These are phyloP conservation scores for Dermochelys coriacea DNA, from an alignment of 2,797 vertebrate genomes.

Conservation along the genomic window DNA sequence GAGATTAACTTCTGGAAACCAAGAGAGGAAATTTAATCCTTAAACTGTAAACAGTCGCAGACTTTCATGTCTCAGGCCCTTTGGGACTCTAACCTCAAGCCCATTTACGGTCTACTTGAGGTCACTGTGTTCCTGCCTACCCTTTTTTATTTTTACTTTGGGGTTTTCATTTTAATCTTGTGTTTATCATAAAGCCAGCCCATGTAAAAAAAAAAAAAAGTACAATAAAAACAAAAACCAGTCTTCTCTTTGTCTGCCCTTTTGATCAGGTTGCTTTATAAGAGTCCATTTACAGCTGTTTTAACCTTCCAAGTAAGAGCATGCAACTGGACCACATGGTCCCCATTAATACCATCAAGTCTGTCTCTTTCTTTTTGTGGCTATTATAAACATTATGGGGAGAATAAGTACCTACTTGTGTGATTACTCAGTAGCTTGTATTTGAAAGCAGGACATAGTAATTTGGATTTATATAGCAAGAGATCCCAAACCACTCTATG, in stretches of 20 bases:
- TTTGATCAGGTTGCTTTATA: background rate
- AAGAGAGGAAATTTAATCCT: background rate
- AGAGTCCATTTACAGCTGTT: background rate
- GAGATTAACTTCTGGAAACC: background rate
- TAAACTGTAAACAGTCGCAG: background rate
- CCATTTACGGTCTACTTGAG: background rate
- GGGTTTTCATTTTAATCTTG: background rate
- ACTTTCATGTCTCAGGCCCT: background rate
- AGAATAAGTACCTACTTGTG: background rate
- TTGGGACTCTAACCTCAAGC: background rate
- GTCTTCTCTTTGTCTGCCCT: background rate
- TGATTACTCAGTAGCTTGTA: background rate
- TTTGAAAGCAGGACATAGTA: background rate
- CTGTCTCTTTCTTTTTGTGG: background rate
- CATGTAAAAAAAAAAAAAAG: conserved; percentile 1
- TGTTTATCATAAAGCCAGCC: conserved; percentile 3
- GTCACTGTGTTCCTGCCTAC: conserved; percentile 43
- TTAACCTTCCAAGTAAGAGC: background rate
- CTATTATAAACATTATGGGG: background rate
- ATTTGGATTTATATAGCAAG: background rate
- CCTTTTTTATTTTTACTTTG: conserved; percentile 19
- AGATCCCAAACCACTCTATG: background rate
- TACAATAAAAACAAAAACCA: background rate
- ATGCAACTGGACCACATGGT: background rate
- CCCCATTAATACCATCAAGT: background rate